Evolutionary conservation across 2,797 vertebrate species (phyloP).

Genomic region (Sylvia borin): DNA sequence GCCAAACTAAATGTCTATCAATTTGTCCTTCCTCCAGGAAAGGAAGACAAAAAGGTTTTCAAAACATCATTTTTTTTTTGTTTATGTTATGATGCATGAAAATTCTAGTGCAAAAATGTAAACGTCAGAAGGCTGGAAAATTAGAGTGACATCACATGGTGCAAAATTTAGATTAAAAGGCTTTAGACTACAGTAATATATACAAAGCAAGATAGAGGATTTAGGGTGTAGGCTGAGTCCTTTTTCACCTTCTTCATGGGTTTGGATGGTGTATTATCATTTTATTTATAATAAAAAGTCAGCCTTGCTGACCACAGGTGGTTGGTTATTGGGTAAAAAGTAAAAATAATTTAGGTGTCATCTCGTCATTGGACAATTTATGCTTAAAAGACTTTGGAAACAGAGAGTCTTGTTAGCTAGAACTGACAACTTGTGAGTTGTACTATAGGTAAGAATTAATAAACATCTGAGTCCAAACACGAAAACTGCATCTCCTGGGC

Average conservation of each 20-base stretch:
- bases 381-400: neutral
- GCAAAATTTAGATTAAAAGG: neutral
- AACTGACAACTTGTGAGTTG: neutral
- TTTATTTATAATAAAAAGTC: neutral
- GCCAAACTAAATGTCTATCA: no score
- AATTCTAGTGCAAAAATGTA: no score
- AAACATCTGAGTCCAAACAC: neutral
- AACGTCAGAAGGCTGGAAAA: no score
- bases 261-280: neutral
- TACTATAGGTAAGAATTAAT: neutral
- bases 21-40: no score
- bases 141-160: no score
- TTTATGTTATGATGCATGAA: no score
- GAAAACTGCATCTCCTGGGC: no score
- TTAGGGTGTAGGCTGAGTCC: neutral
- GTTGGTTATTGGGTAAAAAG: neutral
- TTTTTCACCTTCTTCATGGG: neutral
- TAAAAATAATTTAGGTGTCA: neutral
- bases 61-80: no score
- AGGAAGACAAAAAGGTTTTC: no score
- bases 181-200: neutral
- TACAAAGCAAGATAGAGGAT: neutral
- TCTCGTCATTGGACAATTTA: neutral
- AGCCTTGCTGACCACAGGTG: rapidly evolving
- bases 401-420: no score